Base-by-base conservation (phyloP, 2,113 vertebrate species). In the Rhinichthys klamathensis region DNA sequence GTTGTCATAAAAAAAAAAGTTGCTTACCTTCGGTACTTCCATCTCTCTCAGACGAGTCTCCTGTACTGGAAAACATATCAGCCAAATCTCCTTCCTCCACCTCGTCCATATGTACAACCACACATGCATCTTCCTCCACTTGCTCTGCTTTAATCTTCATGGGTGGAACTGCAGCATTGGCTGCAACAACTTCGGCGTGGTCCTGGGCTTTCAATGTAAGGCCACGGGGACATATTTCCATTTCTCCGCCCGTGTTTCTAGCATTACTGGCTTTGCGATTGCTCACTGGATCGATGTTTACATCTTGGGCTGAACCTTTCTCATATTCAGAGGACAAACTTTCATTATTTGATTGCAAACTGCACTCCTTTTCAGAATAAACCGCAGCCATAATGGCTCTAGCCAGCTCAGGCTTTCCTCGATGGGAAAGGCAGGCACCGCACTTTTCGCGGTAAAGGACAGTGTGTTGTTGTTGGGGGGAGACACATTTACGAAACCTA, bases 371-470 rank as follows among this genome's bases (percentile, higher is more conserved):
- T 65, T n/a, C 77, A n/a, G 85, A 69, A 73, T 87, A 87, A 89
- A 90, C 88, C 87, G 85, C 88, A 87, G 90, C 89, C 90, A 91
- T 91, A 67, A 84, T 86, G 83, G 51, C 76, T 72, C 8, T 73
- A 73, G 12, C 79, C 74, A 72, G 41, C 46, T 11, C 78, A 11
- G 27, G n/a, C 83, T n/a, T 60, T 7, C 13, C 35, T 35, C 84
- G 56, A 60, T 73, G 27, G 80, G 63, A 87, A 78, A 67, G 23
- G 15, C 60, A 67, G 23, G 15, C 60, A 27, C 41, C 16, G 32
- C 41, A 61, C 80, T 82, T 86, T 84, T 87, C 84, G 84, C 89
- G 69, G 67, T 38, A 82, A 87, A 84, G 81, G 74, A 85, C 79
- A 79, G 13, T 41, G 25, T 51, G 73, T 72, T 72, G 23, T 27